Percentiles rank a stretch among this genome's conserved stretches.
Evolutionary conservation across 1,140 invertebrate genomes (phyloP).

Genomic region (Heliconius hewitsoni): DNA sequence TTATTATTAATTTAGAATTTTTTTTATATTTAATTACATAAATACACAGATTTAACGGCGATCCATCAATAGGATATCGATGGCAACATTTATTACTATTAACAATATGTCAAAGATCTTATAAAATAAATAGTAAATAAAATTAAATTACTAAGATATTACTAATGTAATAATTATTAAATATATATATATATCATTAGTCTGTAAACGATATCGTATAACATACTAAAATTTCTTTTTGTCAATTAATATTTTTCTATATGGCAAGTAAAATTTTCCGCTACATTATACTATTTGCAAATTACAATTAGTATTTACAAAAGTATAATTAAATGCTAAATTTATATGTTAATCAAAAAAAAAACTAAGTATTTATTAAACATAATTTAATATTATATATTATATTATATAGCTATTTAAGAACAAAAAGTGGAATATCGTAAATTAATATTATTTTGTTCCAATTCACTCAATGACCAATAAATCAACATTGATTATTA

Average conservation of each 20-base stretch:
- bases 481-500: neutral
- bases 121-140: neutral
- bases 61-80: neutral
- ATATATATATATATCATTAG: too few species aligned
- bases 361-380: neutral
- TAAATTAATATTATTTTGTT: neutral
- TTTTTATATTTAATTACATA: constrained; percentile 64
- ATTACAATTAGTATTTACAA: neutral
- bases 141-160: neutral
- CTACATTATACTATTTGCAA: constrained; percentile 1
- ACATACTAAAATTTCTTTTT: too few species aligned
- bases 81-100: constrained; percentile 17
- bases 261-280: neutral
- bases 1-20: constrained; percentile 47
- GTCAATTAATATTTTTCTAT: neutral
- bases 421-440: too few species aligned
- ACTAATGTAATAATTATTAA: neutral
- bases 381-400: neutral
- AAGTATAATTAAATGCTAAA: neutral
- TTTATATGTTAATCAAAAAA: neutral
- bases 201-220: too few species aligned
- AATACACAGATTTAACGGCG: constrained; percentile 54
- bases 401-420: neutral
- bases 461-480: neutral
- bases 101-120: neutral